Evolutionary conservation across 2,797 vertebrate species (phyloP), one percentile per base, ranked within the genome.

Genomic region (Tympanoctomys barrerae): DNA sequence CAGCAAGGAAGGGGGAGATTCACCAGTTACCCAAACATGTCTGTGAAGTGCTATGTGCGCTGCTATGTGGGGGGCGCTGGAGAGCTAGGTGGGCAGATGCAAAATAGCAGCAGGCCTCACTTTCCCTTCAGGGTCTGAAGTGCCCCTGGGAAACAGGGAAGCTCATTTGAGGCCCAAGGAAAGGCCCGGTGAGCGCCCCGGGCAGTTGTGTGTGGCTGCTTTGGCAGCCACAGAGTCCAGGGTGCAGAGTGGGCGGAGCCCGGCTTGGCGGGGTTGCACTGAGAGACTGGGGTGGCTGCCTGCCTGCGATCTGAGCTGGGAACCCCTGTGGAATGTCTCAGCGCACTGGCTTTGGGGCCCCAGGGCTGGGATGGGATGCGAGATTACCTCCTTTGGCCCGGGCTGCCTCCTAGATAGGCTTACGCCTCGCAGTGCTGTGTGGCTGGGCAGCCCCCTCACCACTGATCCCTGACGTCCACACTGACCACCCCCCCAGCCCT

Each of bases 171-270:
- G 87, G 68, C 36, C 26, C 13, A 42, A 31, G 73, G 62, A 77
- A 39, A 14, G 66, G 81, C 33, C 54, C 24, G 3, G 0, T 1
- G 0, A 46, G 68, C 0, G 22, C 19, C 36, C 64, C 5, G 39
- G 75, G 83, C 90, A 9, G 68, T 2, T 22, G 16, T 16, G 1
- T 36, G 33, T n/a, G 49, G n/a, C 46, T 54, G 18, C 64, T 39
- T 7, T 39, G 46, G 57, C 24, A 59, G 11, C 64, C 2, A 3
- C 21, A 14, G 54, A 49, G 46, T n/a, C 31, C 22, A n/a, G 28
- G 33, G 77, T 21, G 52, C 52, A 57, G 9, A 11, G 7, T 22
- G 13, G 31, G 57, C 0, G 2, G 75, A 18, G 57, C 2, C 80
- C 61, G 14, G 13, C 22, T n/a, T 16, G 54, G 3, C 2, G 89